Evolutionary conservation across 64 coral and sea anemone species (phyloP).

Genomic region (Trachythela sp.): DNA sequence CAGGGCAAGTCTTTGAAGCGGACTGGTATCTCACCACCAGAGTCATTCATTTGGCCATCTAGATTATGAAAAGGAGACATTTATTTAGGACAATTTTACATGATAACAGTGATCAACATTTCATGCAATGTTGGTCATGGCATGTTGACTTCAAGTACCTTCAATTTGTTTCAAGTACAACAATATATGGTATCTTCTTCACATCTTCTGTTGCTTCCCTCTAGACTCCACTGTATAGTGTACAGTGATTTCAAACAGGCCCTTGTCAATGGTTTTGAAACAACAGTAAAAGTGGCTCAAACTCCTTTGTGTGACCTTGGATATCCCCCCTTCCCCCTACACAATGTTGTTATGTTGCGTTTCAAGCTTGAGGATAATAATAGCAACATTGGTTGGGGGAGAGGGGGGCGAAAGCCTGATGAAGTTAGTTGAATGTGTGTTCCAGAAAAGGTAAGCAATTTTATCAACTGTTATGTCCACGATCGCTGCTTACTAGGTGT

Average conservation of each 20-base stretch:
- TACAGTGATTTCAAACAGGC: neutral
- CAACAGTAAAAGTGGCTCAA: neutral
- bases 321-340: too few relatives aligned
- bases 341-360: too few relatives aligned
- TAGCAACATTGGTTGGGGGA: too few relatives aligned
- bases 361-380: too few relatives aligned
- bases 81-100: too few relatives aligned
- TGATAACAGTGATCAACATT: too few relatives aligned
- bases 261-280: neutral
- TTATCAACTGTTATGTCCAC: too few relatives aligned
- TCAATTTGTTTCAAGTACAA: constrained; percentile 11
- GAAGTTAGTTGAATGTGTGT: too few relatives aligned
- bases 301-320: neutral
- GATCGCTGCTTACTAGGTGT: too few relatives aligned
- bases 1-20: neutral
- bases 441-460: too few relatives aligned
- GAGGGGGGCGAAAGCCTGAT: too few relatives aligned
- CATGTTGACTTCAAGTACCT: neutral
- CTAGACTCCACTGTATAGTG: neutral
- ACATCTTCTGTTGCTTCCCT: neutral
- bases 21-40: neutral
- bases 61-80: neutral
- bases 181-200: constrained; percentile 7
- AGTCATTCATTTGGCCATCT: neutral
- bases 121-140: too few relatives aligned